These are phyloP conservation scores for Heliconius hortense DNA, from an alignment of 2,888 invertebrate species.

Conservation along the genomic window DNA sequence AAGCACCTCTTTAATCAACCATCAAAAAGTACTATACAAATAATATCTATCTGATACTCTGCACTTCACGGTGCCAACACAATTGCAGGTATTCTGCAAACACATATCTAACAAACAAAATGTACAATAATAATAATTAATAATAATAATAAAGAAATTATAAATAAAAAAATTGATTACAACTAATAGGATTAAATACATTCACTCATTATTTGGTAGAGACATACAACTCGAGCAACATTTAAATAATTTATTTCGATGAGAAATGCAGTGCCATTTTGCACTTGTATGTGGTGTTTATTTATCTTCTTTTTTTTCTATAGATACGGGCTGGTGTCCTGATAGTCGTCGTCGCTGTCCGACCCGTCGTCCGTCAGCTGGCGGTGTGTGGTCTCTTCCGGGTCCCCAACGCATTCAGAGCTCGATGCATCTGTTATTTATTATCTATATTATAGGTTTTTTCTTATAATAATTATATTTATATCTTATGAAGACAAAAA, in stretches of 20 bases:
- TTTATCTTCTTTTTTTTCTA: slow-evolving; percentile 47
- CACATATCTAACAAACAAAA: slow-evolving; percentile 57
- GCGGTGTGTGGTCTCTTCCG: slow-evolving; percentile 70
- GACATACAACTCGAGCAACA: slow-evolving; percentile 61
- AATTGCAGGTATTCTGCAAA: slow-evolving; percentile 59
- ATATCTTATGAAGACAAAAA: neutral
- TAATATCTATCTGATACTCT: slow-evolving; percentile 68
- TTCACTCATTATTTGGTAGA: slow-evolving; percentile 63
- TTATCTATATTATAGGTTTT: neutral
- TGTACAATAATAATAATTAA: slow-evolving; percentile 53
- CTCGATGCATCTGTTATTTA: slow-evolving; percentile 70
- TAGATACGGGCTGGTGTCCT: slow-evolving; percentile 75
- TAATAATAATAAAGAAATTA: slow-evolving; percentile 50
- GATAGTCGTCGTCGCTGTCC: slow-evolving; percentile 74
- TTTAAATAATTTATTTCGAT: slow-evolving; percentile 48
- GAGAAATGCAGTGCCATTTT: slow-evolving; percentile 37
- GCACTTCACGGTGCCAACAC: slow-evolving; percentile 66
- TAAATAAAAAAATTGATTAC: slow-evolving; percentile 65
- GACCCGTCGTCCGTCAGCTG: slow-evolving; percentile 79
- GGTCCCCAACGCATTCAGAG: slow-evolving; percentile 66
- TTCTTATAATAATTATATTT: neutral
- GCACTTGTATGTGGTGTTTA: slow-evolving; percentile 48
- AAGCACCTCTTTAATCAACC: slow-evolving; percentile 80
- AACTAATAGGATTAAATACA: slow-evolving; percentile 78
- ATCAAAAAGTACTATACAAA: slow-evolving; percentile 75